Evolutionary conservation across 1,140 invertebrate genomes (phyloP).

Genomic region (Reticulitermes speratus): DNA sequence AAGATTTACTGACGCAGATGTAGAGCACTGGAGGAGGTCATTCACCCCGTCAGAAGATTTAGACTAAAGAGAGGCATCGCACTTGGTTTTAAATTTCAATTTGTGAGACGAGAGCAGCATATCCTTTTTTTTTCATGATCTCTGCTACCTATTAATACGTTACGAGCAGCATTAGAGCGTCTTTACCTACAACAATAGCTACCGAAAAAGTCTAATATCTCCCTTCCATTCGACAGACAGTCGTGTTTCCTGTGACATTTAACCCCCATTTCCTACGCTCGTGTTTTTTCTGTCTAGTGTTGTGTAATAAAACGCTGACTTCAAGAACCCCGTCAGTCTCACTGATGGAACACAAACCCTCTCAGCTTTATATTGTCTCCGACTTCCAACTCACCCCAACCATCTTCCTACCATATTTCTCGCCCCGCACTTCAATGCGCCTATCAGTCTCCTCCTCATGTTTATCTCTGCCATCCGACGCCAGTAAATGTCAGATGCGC

Average conservation of each 20-base stretch:
- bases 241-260: not conserved
- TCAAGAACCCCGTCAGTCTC: not conserved
- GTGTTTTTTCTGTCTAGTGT: not conserved
- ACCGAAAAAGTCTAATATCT: not conserved
- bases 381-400: too few species aligned
- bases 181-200: not conserved
- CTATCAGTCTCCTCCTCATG: not conserved
- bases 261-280: not conserved
- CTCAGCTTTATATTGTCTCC: not conserved
- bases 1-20: too few species aligned
- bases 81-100: too few species aligned
- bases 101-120: too few species aligned
- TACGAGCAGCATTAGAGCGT: not conserved
- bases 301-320: not conserved
- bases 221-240: not conserved
- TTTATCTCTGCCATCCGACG: too few species aligned
- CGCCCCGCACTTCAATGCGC: not conserved
- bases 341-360: not conserved
- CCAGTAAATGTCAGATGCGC: too few species aligned
- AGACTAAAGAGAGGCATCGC: too few species aligned
- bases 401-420: not conserved
- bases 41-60: too few species aligned
- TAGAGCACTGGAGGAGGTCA: too few species aligned
- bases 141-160: too few species aligned
- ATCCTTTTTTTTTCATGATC: too few species aligned